A percentile compares a stretch with the other conserved stretches of the same genome.
These are phyloP conservation scores for Mionectes olivaceus DNA, from an alignment of 2,797 vertebrate species.

Conservation along the genomic window DNA sequence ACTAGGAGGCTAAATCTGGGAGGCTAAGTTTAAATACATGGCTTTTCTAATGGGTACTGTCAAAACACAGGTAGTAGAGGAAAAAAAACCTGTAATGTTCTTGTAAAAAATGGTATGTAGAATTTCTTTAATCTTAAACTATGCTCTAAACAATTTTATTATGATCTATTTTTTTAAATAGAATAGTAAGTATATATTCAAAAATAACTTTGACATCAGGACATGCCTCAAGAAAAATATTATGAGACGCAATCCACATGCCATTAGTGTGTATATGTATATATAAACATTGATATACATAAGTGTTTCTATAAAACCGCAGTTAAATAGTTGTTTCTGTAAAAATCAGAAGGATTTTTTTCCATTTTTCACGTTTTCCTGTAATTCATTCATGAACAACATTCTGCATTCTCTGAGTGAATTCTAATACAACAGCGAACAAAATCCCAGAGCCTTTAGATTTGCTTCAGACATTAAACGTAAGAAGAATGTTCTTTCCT, in stretches of 20 bases:
- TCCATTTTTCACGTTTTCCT: neutral
- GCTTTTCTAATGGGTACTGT: neutral
- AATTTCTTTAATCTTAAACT: neutral
- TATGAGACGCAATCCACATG: accelerated
- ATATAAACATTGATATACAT: no score
- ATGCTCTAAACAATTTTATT: neutral
- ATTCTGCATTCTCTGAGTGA: neutral
- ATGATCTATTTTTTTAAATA: neutral
- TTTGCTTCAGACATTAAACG: neutral
- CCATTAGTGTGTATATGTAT: accelerated
- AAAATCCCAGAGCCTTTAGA: neutral
- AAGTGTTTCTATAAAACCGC: neutral
- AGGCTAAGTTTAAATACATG: neutral
- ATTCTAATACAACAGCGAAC: neutral
- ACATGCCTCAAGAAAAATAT: neutral
- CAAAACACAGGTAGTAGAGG: neutral
- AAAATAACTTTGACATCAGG: neutral
- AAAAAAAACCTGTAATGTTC: accelerated
- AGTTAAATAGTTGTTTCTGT: neutral
- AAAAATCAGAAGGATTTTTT: neutral
- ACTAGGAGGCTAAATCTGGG: neutral
- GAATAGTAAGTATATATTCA: neutral
- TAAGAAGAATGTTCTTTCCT: neutral
- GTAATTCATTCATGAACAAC: neutral
- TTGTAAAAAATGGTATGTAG: neutral